These are phyloP conservation scores for Microplitis demolitor DNA, from an alignment of 1,140 invertebrate species.

Conservation along the genomic window DNA sequence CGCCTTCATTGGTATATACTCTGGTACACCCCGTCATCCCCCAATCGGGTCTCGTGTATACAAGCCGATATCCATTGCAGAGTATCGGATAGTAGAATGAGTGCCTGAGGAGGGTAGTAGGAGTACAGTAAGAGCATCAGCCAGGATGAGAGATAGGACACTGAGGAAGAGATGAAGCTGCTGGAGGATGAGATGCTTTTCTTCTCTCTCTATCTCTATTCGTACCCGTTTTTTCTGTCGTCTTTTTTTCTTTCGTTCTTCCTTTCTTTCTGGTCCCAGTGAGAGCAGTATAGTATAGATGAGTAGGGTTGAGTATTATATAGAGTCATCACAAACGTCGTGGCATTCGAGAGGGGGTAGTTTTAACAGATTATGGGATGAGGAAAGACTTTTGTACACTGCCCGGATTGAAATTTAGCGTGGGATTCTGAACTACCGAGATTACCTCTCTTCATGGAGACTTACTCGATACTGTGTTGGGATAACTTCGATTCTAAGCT, in stretches of 20 bases:
- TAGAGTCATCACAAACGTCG: conserved; percentile 15
- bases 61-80: conserved; percentile 36
- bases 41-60: conserved; percentile 25
- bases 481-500: conserved; percentile 13
- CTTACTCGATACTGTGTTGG: conserved; percentile 7
- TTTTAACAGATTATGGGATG: conserved; percentile 17
- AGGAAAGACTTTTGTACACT: conserved; percentile 47
- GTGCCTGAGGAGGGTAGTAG: neutral
- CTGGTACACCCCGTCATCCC: neutral
- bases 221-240: too few species aligned
- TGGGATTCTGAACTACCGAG: conserved; percentile 50
- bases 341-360: conserved; percentile 17
- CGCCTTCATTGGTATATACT: conserved; percentile 19
- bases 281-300: neutral
- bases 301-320: too few species aligned
- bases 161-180: conserved; percentile 8
- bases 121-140: neutral
- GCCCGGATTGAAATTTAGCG: conserved; percentile 56
- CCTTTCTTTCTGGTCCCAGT: neutral
- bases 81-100: conserved; percentile 25
- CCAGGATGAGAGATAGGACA: conserved; percentile 9
- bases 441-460: conserved; percentile 40
- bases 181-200: neutral
- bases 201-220: neutral
- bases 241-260: neutral